A percentile compares a stretch with the other conserved stretches of the same genome.
These are phyloP conservation scores for Pterophyllum scalare DNA, from an alignment of 2,113 vertebrate genomes.

Conservation along the genomic window DNA sequence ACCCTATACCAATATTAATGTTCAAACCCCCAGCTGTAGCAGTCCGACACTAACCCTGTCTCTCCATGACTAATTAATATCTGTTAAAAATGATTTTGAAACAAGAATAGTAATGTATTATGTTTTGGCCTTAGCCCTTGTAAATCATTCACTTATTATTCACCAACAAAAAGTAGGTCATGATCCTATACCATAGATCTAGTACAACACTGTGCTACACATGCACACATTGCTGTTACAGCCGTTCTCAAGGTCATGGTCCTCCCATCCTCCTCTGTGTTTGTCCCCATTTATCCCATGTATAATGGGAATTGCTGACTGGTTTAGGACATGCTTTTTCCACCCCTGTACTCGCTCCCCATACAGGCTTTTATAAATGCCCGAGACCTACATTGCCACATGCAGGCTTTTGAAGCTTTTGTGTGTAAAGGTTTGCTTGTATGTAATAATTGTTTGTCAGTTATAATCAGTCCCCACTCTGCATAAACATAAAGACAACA, in stretches of 20 bases:
- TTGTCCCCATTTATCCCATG: conserved; percentile 66
- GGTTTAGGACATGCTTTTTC: conserved; percentile 57
- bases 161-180: conserved; percentile 38
- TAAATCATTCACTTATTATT: conserved; percentile 3
- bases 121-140: not conserved
- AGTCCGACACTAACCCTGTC: not conserved
- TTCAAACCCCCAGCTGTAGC: not conserved
- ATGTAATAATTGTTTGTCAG: not conserved
- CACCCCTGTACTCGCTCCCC: not conserved
- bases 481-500: not conserved
- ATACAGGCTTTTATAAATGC: conserved; percentile 24
- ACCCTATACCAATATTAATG: not conserved
- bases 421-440: conserved; percentile 8
- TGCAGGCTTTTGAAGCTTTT: conserved; percentile 26
- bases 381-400: conserved; percentile 9
- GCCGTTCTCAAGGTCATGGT: conserved; percentile 65
- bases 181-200: conserved; percentile 13
- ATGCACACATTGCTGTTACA: conserved; percentile 33
- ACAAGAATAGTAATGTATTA: not conserved
- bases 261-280: conserved; percentile 53
- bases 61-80: not conserved
- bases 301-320: conserved; percentile 71
- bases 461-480: not conserved
- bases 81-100: not conserved
- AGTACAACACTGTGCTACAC: conserved; percentile 12